These are phyloP conservation scores for Lycocorax pyrrhopterus DNA, from an alignment of 2,113 vertebrate species.

Conservation along the genomic window DNA sequence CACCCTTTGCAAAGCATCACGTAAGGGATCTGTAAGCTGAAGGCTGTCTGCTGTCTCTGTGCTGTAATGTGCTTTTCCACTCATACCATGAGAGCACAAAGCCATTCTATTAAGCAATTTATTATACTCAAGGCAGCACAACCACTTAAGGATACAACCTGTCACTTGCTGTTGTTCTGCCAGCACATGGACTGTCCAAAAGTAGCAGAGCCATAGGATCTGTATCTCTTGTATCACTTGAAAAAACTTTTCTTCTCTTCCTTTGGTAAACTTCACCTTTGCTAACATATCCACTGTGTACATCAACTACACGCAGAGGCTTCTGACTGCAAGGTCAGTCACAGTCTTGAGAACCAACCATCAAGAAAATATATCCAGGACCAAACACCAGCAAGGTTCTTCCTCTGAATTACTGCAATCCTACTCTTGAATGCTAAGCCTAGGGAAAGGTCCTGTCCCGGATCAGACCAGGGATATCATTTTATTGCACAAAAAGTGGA, in stretches of 20 bases:
- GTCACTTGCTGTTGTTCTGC: not conserved
- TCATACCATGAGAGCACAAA: not conserved
- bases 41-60: not conserved
- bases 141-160: not conserved
- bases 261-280: not conserved
- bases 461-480: not conserved
- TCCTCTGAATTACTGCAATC: not conserved
- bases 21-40: not conserved
- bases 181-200: not conserved
- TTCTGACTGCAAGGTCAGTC: not conserved
- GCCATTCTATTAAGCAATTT: not conserved
- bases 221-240: not conserved
- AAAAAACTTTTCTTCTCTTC: not conserved
- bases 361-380: not conserved
- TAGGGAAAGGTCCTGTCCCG: not conserved
- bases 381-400: not conserved
- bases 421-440: not conserved
- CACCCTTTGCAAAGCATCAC: not conserved
- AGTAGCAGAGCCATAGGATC: not conserved
- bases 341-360: not conserved
- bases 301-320: not conserved
- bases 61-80: not conserved
- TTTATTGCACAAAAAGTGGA: not conserved
- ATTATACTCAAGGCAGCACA: not conserved
- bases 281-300: not conserved